Percentiles rank a stretch among this genome's conserved stretches.
phyloP scores from a whole-genome alignment of 2,113 vertebrate genomes.

The human region DNA sequence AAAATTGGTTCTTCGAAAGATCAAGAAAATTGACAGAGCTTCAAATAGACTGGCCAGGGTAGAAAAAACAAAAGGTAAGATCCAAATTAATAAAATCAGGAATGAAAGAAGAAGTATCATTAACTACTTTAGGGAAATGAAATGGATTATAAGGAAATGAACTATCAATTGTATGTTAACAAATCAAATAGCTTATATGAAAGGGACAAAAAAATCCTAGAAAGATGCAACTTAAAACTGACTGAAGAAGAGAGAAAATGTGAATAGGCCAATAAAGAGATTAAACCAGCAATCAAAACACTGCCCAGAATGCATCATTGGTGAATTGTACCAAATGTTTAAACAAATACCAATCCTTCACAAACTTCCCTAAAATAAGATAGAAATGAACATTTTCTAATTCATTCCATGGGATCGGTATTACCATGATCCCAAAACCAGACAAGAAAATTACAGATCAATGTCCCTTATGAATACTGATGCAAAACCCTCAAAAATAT shows the following conservation, averaged over 20 bases:
- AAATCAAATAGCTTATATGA: background rate
- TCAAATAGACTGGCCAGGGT: background rate
- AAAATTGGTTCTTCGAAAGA: background rate
- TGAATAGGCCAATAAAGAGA: background rate
- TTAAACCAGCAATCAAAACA: background rate
- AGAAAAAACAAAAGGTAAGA: background rate
- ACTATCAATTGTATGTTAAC: background rate
- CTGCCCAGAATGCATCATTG: background rate
- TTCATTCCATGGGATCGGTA: background rate
- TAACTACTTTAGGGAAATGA: background rate
- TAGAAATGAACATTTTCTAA: background rate
- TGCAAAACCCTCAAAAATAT: background rate
- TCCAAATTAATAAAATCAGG: background rate
- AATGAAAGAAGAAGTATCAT: background rate
- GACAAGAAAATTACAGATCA: background rate
- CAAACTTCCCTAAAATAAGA: background rate
- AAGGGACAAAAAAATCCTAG: background rate
- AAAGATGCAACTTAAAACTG: background rate
- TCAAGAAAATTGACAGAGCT: conserved; percentile 19
- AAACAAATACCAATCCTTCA: background rate
- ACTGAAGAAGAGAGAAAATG: background rate
- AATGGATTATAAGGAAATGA: background rate
- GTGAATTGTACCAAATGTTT: background rate
- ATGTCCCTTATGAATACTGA: background rate
- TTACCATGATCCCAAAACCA: background rate